phyloP scores from a whole-genome alignment of 2,797 vertebrate species.

The Arnoldichthys spilopterus region DNA sequence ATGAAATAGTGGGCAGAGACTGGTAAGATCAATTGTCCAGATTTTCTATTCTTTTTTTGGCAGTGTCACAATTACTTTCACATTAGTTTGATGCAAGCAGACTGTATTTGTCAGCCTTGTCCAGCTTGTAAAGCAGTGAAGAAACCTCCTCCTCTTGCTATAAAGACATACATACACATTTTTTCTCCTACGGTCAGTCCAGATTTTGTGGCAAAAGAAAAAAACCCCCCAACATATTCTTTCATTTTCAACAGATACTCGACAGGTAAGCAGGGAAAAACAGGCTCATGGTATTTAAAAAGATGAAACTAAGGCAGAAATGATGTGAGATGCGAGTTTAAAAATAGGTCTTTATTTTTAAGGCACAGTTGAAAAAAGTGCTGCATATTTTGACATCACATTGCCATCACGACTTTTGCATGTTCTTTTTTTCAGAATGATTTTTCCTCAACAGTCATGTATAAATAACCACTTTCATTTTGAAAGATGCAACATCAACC shows the following conservation, averaged over 20 bases:
- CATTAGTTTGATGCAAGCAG: not conserved
- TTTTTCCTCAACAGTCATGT: not conserved
- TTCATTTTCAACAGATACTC: slow-evolving; percentile 3
- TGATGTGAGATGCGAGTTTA: slow-evolving; percentile 1
- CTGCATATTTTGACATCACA: slow-evolving; percentile 4
- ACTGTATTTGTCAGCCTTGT: not conserved
- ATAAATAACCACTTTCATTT: not conserved
- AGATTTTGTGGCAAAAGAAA: not conserved
- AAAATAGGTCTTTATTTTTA: slow-evolving; percentile 17
- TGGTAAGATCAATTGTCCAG: not conserved
- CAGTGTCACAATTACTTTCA: not conserved
- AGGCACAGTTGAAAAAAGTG: not conserved
- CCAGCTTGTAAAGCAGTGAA: not conserved
- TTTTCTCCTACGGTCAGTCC: not conserved
- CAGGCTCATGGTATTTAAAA: not conserved
- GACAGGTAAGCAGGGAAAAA: slow-evolving; percentile 8
- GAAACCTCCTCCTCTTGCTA: not conserved
- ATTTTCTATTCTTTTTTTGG: not conserved
- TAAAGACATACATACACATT: not conserved
- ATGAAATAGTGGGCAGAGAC: not conserved
- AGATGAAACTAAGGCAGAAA: not conserved
- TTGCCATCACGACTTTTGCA: slow-evolving; percentile 2
- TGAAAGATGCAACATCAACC: not conserved
- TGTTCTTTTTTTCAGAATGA: not conserved
- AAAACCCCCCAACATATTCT: not conserved